Base-by-base conservation (phyloP, 1,140 invertebrate species). In the Holcopasites calliopsidis region DNA sequence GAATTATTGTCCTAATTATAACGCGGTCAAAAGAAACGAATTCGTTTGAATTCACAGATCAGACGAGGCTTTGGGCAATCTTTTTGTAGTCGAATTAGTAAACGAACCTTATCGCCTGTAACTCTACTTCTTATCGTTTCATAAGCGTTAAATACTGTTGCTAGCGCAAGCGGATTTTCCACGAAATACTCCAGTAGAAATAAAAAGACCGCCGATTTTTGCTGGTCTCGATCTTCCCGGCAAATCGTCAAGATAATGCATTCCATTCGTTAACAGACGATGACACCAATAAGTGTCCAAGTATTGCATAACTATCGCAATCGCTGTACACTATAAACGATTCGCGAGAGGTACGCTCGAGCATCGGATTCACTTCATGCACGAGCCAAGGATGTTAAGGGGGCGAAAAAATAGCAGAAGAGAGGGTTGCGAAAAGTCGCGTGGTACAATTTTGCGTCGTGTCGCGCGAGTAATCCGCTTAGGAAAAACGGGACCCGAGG, bases 391-490 rank as follows among this genome's bases (percentile, higher is more conserved):
- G 64, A 83, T 70, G 81, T 82, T 68, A 82, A 79, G 65, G 72
- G 35, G 57, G 76, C 76, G 72, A 73, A 69, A 80, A 84, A 73
- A 28, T 21, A 80, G 66, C 66, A 10, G 58, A 78, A 82, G 74
- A 69, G 68, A 79, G 80, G 79, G 77, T 68, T 77, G 68, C 75
- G 23, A 18, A 26, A 47, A 77, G 64, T 40, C 66, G 50, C 78
- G 35, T 81, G 80, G 82, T 73, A 85, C 79, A 86, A 88, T 88
- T 88, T 88, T 80, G 76, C 80, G 82, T 85, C 80, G 83, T n/a
- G n/a, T n/a, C 57, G 80, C 79, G n/a, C 16, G 64, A 79, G 77
- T 88, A 90, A 89, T 86, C 88, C 79, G 88, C 87, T 89, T 88
- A 88, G 73, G 84, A 84, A 83, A 88, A 85, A 80, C 80, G 82